These are phyloP conservation scores for Cinclus cinclus DNA, from an alignment of 2,113 vertebrate species.

Conservation along the genomic window DNA sequence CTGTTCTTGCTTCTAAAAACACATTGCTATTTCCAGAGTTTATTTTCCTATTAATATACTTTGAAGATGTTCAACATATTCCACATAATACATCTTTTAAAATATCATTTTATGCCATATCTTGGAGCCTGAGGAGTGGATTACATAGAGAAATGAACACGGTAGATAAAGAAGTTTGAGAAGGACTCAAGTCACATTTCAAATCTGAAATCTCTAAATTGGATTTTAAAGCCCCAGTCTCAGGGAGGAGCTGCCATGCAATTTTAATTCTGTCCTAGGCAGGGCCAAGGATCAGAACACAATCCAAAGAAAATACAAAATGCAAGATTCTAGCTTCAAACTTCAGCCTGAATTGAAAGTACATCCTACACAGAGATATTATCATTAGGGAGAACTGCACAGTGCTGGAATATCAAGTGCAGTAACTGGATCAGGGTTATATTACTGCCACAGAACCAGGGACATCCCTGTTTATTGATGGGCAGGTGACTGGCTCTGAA, in stretches of 20 bases:
- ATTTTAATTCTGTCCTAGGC: slow-evolving; percentile 30
- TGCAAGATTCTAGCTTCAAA: slow-evolving; percentile 7
- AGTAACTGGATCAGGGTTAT: background rate
- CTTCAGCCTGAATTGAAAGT: background rate
- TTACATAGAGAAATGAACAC: slow-evolving; percentile 15
- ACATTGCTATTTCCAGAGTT: background rate
- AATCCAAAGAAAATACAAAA: slow-evolving; percentile 33
- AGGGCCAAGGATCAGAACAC: background rate
- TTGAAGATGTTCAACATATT: background rate
- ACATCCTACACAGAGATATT: background rate
- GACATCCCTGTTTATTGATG: background rate
- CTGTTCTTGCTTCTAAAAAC: background rate
- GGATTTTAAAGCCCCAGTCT: slow-evolving; percentile 32
- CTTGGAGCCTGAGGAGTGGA: background rate
- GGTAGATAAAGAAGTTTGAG: background rate
- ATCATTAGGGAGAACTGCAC: background rate
- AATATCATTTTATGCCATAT: background rate
- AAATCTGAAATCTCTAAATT: slow-evolving; percentile 37
- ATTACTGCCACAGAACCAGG: background rate
- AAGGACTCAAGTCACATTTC: slow-evolving; percentile 23
- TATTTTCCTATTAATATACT: background rate
- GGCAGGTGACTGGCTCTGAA: background rate
- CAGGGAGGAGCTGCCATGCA: background rate
- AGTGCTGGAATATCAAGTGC: background rate
- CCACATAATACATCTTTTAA: background rate